A percentile compares a stretch with the other conserved stretches of the same genome.
phyloP scores from a whole-genome alignment of 2,888 invertebrate species.

The Dicyrtomina minuta region DNA sequence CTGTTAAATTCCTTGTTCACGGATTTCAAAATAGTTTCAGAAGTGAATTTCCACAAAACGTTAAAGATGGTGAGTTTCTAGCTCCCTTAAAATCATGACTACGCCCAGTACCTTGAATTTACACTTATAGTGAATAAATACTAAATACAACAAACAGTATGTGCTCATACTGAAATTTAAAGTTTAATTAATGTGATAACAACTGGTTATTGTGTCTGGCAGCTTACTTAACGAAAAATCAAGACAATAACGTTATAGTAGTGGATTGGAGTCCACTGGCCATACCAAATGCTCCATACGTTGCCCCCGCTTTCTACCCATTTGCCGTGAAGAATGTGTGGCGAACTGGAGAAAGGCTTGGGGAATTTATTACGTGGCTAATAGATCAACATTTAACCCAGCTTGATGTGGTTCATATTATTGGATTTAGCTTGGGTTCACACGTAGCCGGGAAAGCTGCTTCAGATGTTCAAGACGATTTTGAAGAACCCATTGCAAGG shows the following conservation, averaged over 20 bases:
- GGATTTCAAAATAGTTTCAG: slow-evolving; percentile 29
- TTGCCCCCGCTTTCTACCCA: slow-evolving; percentile 29
- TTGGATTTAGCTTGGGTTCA: slow-evolving; percentile 29
- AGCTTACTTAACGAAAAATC: not conserved
- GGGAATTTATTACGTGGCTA: slow-evolving; percentile 28
- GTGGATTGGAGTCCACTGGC: slow-evolving; percentile 21
- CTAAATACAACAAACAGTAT: too few species aligned
- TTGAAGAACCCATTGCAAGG: slow-evolving; percentile 1
- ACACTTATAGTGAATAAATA: too few species aligned
- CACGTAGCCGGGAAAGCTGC: slow-evolving; percentile 27
- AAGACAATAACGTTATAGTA: not conserved
- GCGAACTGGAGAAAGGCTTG: slow-evolving; percentile 23
- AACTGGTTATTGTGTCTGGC: too few species aligned
- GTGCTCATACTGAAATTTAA: too few species aligned
- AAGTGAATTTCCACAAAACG: slow-evolving; percentile 25
- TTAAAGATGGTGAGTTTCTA: slow-evolving; percentile 32
- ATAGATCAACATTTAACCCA: not conserved
- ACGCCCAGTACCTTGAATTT: too few species aligned
- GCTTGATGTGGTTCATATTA: slow-evolving; percentile 7
- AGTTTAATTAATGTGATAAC: too few species aligned
- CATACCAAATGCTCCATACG: slow-evolving; percentile 26
- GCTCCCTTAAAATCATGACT: too few species aligned
- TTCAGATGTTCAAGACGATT: not conserved
- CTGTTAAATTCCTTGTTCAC: slow-evolving; percentile 24
- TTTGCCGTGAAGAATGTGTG: slow-evolving; percentile 30